These are phyloP conservation scores for Acipenser transmontanus DNA, from an alignment of 2,797 vertebrate species.

Conservation along the genomic window DNA sequence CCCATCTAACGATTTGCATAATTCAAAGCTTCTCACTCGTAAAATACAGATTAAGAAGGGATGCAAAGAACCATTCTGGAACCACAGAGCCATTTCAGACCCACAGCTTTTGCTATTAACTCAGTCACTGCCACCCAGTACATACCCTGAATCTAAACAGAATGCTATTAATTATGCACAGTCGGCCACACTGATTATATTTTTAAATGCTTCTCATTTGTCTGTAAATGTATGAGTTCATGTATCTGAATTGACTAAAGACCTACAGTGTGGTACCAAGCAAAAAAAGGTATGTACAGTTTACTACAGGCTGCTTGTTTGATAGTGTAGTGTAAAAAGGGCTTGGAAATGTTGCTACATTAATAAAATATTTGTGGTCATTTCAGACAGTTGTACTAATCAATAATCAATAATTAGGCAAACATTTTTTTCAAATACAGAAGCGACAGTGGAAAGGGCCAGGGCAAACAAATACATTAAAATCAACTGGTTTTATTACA, in stretches of 20 bases:
- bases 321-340: too few relatives aligned
- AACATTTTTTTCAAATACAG: too few relatives aligned
- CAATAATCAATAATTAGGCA: too few relatives aligned
- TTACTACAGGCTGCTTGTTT: too few relatives aligned
- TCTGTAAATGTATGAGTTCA: slow-evolving; percentile 25
- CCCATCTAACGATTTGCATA: slow-evolving; percentile 99
- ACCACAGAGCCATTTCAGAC: slow-evolving; percentile 88
- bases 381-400: too few relatives aligned
- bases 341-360: too few relatives aligned
- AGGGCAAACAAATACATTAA: too few relatives aligned
- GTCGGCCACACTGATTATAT: slow-evolving; percentile 20
- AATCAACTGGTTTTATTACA: too few relatives aligned
- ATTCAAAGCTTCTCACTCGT: slow-evolving; percentile 99
- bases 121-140: slow-evolving; percentile 45
- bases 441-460: too few relatives aligned
- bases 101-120: slow-evolving; percentile 77
- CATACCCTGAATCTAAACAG: slow-evolving; percentile 30
- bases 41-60: slow-evolving; percentile 99
- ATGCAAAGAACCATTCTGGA: slow-evolving; percentile 84
- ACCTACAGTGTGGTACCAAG: not conserved
- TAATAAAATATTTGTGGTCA: too few relatives aligned
- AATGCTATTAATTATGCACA: slow-evolving; percentile 42
- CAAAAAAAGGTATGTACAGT: not conserved
- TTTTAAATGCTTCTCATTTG: slow-evolving; percentile 32
- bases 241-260: slow-evolving; percentile 31